phyloP scores from a whole-genome alignment of 2,113 vertebrate genomes.

The Tricholaema leucomelas region DNA sequence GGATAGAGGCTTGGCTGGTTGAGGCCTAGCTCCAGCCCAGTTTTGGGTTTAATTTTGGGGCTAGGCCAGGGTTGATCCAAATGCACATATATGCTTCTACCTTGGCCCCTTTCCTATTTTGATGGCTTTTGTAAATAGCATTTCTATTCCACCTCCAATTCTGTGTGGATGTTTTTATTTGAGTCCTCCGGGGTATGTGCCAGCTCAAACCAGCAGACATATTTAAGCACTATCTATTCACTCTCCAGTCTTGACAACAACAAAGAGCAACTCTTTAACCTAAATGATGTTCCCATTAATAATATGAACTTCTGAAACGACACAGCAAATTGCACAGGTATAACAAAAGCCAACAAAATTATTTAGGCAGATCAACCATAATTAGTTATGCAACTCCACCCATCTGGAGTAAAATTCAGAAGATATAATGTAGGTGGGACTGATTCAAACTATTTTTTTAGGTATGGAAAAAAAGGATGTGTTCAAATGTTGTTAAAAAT shows the following conservation, averaged over 20 bases:
- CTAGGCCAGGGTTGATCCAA: too few species aligned
- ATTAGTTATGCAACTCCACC: not conserved
- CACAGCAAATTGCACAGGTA: not conserved
- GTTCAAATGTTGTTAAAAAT: not conserved
- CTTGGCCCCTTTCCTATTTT: too few species aligned
- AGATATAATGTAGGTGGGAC: not conserved
- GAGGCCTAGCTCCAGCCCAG: too few species aligned
- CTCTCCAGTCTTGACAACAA: not conserved
- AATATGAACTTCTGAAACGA: not conserved
- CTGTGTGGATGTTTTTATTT: too few species aligned
- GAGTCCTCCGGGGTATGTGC: too few species aligned
- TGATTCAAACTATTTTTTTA: not conserved
- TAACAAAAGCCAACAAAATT: not conserved
- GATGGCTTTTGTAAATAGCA: too few species aligned
- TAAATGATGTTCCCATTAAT: not conserved
- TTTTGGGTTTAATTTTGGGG: too few species aligned
- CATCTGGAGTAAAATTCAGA: not conserved
- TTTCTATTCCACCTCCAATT: too few species aligned
- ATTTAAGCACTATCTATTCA: not conserved
- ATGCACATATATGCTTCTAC: too few species aligned
- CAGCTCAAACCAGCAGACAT: not conserved
- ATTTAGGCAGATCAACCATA: not conserved
- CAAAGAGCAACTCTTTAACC: not conserved
- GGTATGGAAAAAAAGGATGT: not conserved
- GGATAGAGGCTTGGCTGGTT: too few species aligned